Percentiles rank a stretch among this genome's conserved stretches.
Evolutionary conservation across 2,113 vertebrate genomes (phyloP).

Genomic region (Myotis yumanensis): DNA sequence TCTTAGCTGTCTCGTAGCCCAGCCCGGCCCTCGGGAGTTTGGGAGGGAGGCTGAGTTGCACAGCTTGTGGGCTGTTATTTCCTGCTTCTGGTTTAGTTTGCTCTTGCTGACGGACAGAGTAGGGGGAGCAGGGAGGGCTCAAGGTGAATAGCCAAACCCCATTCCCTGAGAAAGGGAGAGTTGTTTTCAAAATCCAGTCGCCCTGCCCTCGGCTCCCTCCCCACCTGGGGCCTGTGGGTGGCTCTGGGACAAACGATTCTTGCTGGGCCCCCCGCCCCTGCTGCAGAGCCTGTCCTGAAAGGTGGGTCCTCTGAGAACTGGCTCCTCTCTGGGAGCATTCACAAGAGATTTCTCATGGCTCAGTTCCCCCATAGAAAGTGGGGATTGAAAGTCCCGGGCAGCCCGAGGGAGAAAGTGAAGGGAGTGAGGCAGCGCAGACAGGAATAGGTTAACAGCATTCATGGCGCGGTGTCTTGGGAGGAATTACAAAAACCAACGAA

Average conservation of each 20-base stretch:
- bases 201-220: background rate
- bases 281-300: slow-evolving; percentile 69
- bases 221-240: slow-evolving; percentile 58
- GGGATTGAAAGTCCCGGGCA: slow-evolving; percentile 84
- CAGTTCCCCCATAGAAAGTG: slow-evolving; percentile 86
- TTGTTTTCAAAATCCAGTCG: background rate
- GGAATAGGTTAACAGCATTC: slow-evolving; percentile 84
- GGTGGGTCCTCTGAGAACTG: slow-evolving; percentile 78
- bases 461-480: slow-evolving; percentile 80
- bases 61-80: background rate
- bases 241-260: slow-evolving; percentile 77
- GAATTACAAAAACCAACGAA: slow-evolving; percentile 76
- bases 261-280: slow-evolving; percentile 4
- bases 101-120: background rate
- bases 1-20: background rate
- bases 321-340: slow-evolving; percentile 79
- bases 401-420: slow-evolving; percentile 81
- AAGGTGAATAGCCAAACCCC: background rate
- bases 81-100: background rate
- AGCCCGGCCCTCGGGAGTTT: background rate
- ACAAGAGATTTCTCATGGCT: slow-evolving; percentile 87
- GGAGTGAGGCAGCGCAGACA: slow-evolving; percentile 78
- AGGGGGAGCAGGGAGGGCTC: background rate
- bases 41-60: background rate
- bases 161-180: background rate